phyloP scores from a whole-genome alignment of 2,797 vertebrate genomes.

The Lutjanus argentimaculatus region DNA sequence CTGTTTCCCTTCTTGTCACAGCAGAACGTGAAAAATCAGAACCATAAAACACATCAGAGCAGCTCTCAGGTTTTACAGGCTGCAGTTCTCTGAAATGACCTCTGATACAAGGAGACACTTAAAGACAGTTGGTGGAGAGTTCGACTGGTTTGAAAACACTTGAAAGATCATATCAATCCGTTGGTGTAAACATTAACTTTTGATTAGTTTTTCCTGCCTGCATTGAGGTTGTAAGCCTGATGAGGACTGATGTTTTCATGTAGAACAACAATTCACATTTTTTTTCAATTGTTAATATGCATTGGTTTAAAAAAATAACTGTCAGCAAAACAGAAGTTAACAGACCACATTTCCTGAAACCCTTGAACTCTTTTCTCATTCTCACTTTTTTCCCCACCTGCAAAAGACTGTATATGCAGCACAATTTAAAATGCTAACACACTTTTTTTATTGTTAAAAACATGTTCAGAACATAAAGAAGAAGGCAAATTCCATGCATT shows the following conservation, averaged over 20 bases:
- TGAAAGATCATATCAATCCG: neutral
- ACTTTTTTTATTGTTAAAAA: too few species aligned
- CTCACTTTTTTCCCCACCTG: too few species aligned
- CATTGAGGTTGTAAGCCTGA: neutral
- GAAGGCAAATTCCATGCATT: too few species aligned
- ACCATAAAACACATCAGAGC: conserved; percentile 11
- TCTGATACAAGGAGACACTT: conserved; percentile 2
- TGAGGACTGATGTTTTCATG: neutral
- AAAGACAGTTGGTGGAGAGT: neutral
- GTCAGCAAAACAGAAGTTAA: too few species aligned
- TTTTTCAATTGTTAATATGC: too few species aligned
- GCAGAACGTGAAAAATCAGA: conserved; percentile 19
- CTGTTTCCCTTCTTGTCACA: conserved; percentile 10
- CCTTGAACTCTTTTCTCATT: too few species aligned
- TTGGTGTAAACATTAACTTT: neutral
- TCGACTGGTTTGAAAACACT: neutral
- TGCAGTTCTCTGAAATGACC: neutral
- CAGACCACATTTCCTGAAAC: too few species aligned
- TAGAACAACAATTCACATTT: too few species aligned
- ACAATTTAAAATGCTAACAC: too few species aligned
- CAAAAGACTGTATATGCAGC: too few species aligned
- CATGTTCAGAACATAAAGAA: too few species aligned
- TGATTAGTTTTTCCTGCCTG: neutral
- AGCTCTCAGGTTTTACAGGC: conserved; percentile 28
- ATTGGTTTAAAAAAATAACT: too few species aligned